phyloP scores from a whole-genome alignment of 2,113 vertebrate genomes.

The Picathartes gymnocephalus region DNA sequence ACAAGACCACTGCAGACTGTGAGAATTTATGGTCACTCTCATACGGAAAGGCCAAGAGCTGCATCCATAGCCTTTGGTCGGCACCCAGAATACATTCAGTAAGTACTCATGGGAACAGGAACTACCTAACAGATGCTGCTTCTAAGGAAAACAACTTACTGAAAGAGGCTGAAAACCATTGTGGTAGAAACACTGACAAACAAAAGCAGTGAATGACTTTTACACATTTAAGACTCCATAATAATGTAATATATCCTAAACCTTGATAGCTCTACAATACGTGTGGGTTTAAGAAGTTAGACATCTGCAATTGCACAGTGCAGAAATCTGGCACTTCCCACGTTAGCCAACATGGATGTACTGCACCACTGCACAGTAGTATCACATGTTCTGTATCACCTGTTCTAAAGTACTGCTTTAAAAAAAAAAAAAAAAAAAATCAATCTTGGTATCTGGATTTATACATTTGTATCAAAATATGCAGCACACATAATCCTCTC shows the following conservation, averaged over 20 bases:
- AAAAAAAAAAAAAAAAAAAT: not conserved
- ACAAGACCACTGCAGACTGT: not conserved
- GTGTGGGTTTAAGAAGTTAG: not conserved
- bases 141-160: not conserved
- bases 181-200: not conserved
- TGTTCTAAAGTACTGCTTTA: not conserved
- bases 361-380: not conserved
- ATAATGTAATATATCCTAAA: not conserved
- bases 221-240: not conserved
- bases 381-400: not conserved
- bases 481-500: not conserved
- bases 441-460: not conserved
- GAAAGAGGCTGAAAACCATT: not conserved
- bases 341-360: not conserved
- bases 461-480: not conserved
- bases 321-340: not conserved
- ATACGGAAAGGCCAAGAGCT: not conserved
- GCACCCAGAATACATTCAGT: not conserved
- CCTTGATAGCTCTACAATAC: not conserved
- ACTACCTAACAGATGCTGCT: not conserved
- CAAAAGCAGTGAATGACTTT: not conserved
- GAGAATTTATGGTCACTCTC: not conserved
- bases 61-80: not conserved
- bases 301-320: not conserved
- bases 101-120: not conserved